A percentile compares a stretch with the other conserved stretches of the same genome.
Evolutionary conservation across 2,888 invertebrate species (phyloP).

Genomic region (Drosophila mercatorum): DNA sequence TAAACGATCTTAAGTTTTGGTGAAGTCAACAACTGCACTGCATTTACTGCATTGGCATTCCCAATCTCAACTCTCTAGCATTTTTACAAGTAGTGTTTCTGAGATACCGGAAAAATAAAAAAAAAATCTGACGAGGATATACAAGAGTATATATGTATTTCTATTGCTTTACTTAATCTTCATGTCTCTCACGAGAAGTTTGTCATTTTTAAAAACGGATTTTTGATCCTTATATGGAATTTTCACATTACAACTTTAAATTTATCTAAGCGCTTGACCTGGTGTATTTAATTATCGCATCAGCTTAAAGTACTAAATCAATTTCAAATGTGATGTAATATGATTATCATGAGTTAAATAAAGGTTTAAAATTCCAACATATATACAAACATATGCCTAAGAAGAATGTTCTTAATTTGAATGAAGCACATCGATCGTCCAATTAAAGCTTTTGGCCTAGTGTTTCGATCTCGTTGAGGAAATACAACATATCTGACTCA

Average conservation of each 20-base stretch:
- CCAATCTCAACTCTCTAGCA: too few relatives aligned
- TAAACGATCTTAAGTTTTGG: too few relatives aligned
- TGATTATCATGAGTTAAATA: slow-evolving; percentile 36
- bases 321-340: slow-evolving; percentile 20
- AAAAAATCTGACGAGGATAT: too few relatives aligned
- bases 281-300: slow-evolving; percentile 33
- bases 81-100: too few relatives aligned
- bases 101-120: too few relatives aligned
- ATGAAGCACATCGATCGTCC: neutral
- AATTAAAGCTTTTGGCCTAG: slow-evolving; percentile 89
- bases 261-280: slow-evolving; percentile 26
- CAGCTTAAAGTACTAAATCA: slow-evolving; percentile 42
- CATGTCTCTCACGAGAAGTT: neutral
- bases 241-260: neutral
- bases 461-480: slow-evolving; percentile 94
- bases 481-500: slow-evolving; percentile 92
- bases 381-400: slow-evolving; percentile 55
- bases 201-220: neutral
- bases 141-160: too few relatives aligned
- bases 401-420: slow-evolving; percentile 56
- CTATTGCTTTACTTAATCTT: too few relatives aligned
- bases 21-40: too few relatives aligned
- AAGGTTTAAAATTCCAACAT: slow-evolving; percentile 43
- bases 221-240: neutral
- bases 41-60: too few relatives aligned